Evolutionary conservation across 1,140 invertebrate genomes (phyloP).

Genomic region (Phocides pigmalion): DNA sequence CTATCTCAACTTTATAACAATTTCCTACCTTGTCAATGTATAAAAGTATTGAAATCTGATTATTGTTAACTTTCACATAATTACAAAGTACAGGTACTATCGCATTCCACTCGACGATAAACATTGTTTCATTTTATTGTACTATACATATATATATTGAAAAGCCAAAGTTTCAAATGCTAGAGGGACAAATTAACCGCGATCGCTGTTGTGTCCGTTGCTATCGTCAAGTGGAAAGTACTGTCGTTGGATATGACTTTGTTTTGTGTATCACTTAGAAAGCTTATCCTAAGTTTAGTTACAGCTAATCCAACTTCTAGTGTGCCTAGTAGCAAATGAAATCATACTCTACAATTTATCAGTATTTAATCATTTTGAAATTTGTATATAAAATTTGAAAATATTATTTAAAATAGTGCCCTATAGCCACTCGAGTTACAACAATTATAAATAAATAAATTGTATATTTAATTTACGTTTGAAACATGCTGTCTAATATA

Average conservation of each 20-base stretch:
- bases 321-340: constrained; percentile 6
- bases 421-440: constrained; percentile 2
- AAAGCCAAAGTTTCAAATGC: no score
- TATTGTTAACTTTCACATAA: constrained; percentile 4
- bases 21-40: constrained; percentile 6
- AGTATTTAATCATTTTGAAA: constrained; percentile 10
- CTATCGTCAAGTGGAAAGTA: neutral
- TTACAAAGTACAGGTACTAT: constrained; percentile 5
- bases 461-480: neutral
- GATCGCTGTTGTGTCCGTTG: neutral
- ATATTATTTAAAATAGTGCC: constrained; percentile 10
- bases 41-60: constrained; percentile 22
- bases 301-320: constrained; percentile 14
- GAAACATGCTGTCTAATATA: constrained; percentile 8
- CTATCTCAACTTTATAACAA: neutral
- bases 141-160: no score
- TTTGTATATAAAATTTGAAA: constrained; percentile 16
- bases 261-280: constrained; percentile 9
- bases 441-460: constrained; percentile 24
- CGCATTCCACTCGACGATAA: neutral
- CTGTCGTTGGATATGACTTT: constrained; percentile 15
- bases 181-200: neutral
- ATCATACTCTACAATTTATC: neutral
- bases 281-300: constrained; percentile 17
- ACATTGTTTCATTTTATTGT: no score